phyloP scores from a whole-genome alignment of 2,113 vertebrate species.

The Ptyas mucosa region DNA sequence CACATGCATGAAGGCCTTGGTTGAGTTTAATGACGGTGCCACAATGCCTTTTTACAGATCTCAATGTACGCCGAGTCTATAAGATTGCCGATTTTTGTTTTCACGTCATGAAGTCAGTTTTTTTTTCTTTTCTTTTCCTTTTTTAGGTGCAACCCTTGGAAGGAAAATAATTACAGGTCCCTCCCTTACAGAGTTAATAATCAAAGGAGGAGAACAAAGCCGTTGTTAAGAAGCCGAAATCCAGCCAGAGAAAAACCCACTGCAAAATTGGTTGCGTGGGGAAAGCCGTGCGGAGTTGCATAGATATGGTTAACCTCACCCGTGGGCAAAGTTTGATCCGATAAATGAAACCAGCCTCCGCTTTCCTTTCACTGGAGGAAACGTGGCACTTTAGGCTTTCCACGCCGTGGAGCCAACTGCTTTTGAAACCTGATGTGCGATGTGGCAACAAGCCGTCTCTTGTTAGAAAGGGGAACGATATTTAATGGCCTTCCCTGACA shows the following conservation, averaged over 20 bases:
- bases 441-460: neutral
- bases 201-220: neutral
- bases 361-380: neutral
- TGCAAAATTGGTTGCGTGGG: neutral
- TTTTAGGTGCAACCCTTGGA: neutral
- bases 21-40: neutral
- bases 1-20: neutral
- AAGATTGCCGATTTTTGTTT: neutral
- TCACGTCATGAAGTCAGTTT: neutral
- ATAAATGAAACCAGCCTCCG: neutral
- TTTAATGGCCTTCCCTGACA: neutral
- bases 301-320: neutral
- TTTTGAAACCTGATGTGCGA: neutral
- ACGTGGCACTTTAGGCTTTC: neutral
- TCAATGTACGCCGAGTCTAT: neutral
- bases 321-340: neutral
- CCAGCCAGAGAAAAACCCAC: neutral
- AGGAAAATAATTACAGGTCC: neutral
- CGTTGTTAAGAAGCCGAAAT: neutral
- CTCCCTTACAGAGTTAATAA: neutral
- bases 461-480: neutral
- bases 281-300: neutral
- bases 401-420: too few species aligned
- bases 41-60: neutral
- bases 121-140: neutral